Evolutionary conservation across 1,140 invertebrate genomes (phyloP).

Genomic region (Phortica variegata): DNA sequence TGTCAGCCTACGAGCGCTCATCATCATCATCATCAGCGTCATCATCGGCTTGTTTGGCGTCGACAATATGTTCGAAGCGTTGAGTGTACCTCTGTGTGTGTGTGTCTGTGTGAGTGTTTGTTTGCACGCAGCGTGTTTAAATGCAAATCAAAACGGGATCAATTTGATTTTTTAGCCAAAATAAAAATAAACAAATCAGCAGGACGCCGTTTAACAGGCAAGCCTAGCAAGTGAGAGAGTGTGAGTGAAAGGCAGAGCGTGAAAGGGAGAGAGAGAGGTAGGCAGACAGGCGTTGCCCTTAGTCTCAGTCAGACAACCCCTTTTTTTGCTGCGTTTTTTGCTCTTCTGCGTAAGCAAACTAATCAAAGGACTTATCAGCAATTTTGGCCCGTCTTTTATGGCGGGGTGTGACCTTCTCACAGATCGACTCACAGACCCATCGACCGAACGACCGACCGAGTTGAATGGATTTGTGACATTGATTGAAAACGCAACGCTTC

Average conservation of each 20-base stretch:
- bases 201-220: constrained; percentile 12
- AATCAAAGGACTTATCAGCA: too few species aligned
- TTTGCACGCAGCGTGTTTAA: constrained; percentile 38
- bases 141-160: constrained; percentile 53
- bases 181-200: constrained; percentile 48
- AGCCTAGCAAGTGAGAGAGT: too few species aligned
- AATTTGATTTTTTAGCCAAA: constrained; percentile 36
- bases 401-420: background rate
- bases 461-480: constrained; percentile 29
- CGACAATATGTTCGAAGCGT: constrained; percentile 13
- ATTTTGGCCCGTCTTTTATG: too few species aligned
- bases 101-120: constrained; percentile 31
- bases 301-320: too few species aligned
- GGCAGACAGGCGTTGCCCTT: too few species aligned
- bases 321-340: too few species aligned
- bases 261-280: too few species aligned
- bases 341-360: too few species aligned
- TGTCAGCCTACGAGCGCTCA: constrained; percentile 5
- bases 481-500: constrained; percentile 46
- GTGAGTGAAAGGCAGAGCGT: too few species aligned
- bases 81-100: background rate
- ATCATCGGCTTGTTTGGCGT: too few species aligned
- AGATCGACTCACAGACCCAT: background rate
- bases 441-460: too few species aligned
- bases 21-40: too few species aligned